A percentile compares a stretch with the other conserved stretches of the same genome.
Conservation (phyloP, 2,888 invertebrate genomes). For the Argyresthia albistria region DNA sequence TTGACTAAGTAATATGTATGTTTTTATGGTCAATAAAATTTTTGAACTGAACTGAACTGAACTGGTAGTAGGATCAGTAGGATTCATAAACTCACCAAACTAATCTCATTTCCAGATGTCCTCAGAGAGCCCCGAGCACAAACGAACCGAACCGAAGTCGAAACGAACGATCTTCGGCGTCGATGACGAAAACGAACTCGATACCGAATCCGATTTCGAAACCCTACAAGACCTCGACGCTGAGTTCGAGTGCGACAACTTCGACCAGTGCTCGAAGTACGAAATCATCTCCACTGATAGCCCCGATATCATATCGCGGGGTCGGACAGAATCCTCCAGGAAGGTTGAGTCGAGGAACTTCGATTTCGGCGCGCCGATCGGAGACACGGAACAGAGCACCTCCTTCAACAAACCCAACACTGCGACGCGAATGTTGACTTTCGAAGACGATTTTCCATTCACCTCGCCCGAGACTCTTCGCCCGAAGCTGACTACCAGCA, state of each 20-base stretch:
- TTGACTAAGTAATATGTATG: too few species aligned
- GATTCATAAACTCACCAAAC: too few species aligned
- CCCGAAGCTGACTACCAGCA: constrained; percentile 3
- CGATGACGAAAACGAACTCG: constrained; percentile 5
- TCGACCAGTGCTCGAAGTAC: constrained; percentile 57
- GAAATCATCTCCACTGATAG: constrained; percentile 66
- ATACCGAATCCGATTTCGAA: constrained; percentile 40
- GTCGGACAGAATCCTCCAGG: constrained; percentile 30
- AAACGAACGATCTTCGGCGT: constrained; percentile 4
- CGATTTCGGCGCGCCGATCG: constrained; percentile 55
- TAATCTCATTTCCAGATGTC: constrained; percentile 5
- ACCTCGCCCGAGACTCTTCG: constrained; percentile 9
- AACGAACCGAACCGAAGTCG: not conserved
- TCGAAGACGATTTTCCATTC: constrained; percentile 60
- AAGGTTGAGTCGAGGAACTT: constrained; percentile 48
- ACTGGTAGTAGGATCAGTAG: too few species aligned
- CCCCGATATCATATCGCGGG: constrained; percentile 56
- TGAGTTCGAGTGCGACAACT: constrained; percentile 53
- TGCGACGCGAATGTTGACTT: constrained; percentile 50
- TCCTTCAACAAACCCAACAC: constrained; percentile 39
- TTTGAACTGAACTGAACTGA: too few species aligned
- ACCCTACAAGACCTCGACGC: constrained; percentile 56
- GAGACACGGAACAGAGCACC: constrained; percentile 49
- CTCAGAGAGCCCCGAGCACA: constrained; percentile 3
- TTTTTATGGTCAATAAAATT: too few species aligned